Conservation (phyloP, 2,113 vertebrate genomes). For the Phalacrocorax pelagicus region DNA sequence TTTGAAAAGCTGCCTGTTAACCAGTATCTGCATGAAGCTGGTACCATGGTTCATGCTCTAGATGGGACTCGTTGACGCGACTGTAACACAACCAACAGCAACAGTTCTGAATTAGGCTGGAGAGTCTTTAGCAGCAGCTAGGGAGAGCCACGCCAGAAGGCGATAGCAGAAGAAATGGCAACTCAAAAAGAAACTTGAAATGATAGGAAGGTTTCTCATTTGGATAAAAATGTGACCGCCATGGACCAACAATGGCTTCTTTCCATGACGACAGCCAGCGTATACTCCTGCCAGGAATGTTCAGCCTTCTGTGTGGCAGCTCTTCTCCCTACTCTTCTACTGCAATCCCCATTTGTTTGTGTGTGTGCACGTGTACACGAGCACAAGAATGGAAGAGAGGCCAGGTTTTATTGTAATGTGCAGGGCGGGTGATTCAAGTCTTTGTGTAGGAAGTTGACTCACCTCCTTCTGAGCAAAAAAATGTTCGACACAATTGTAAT, state of each 20-base stretch:
- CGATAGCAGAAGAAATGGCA: neutral
- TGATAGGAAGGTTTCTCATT: neutral
- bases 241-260: neutral
- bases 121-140: neutral
- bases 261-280: neutral
- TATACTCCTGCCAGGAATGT: neutral
- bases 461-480: slow-evolving; percentile 11
- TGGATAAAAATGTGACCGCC: neutral
- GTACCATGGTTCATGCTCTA: neutral
- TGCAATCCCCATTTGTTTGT: too few relatives aligned
- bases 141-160: neutral
- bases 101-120: neutral
- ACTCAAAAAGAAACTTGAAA: neutral
- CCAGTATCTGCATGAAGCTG: neutral
- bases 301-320: neutral
- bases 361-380: neutral
- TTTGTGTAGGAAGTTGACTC: slow-evolving; percentile 33
- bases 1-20: neutral
- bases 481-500: neutral
- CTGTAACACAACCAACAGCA: neutral
- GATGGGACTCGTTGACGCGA: neutral
- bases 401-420: neutral
- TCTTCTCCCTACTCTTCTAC: neutral
- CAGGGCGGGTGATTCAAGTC: slow-evolving; percentile 16
- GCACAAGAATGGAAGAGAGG: neutral